Evolutionary conservation across 1,140 invertebrate species (phyloP).

Genomic region (Psilanteris sp.): DNA sequence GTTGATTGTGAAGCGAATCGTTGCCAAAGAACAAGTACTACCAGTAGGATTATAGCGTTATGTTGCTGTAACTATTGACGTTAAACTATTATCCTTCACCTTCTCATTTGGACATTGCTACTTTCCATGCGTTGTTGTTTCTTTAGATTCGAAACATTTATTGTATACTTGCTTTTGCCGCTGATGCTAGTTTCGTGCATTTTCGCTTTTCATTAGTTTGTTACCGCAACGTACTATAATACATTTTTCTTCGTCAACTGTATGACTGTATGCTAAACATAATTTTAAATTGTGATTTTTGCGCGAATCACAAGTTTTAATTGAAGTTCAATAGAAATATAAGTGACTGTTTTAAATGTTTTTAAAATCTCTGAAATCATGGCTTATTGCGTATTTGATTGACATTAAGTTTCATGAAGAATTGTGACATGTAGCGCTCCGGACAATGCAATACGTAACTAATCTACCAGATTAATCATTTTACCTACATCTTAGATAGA

Average conservation of each 20-base stretch:
- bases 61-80: constrained; percentile 8
- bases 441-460: constrained; percentile 10
- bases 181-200: no score
- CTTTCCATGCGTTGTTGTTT: no score
- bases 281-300: constrained; percentile 25
- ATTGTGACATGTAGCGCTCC: constrained; percentile 14
- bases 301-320: constrained; percentile 9
- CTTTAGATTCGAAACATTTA: no score
- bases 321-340: no score
- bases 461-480: background rate
- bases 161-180: no score
- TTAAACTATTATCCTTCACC: constrained; percentile 7
- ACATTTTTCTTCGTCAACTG: no score
- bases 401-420: background rate
- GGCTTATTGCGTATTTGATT: constrained; percentile 1
- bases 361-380: constrained; percentile 26
- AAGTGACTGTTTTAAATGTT: no score
- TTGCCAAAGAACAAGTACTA: constrained; percentile 22
- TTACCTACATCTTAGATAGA: constrained; percentile 3
- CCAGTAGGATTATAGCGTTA: constrained; percentile 5
- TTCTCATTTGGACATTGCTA: background rate
- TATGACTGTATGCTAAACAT: no score
- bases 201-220: no score
- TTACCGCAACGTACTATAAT: no score
- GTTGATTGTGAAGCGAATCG: constrained; percentile 7